Evolutionary conservation across 2,797 vertebrate genomes (phyloP), one percentile per base, ranked within the genome.

Genomic region (Oreochromis mossambicus): DNA sequence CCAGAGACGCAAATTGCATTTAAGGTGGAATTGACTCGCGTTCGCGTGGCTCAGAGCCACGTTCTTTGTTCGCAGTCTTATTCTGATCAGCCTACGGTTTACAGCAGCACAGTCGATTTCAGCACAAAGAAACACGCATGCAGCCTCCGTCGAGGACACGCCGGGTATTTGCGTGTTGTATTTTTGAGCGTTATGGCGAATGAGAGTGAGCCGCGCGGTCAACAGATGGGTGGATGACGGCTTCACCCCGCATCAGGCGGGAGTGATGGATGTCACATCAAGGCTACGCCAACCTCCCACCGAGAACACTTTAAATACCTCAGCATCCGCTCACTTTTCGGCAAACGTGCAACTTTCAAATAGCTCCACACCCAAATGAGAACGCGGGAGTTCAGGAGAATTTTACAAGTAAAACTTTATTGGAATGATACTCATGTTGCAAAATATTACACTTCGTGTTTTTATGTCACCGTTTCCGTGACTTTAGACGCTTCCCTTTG

Each of bases 401-500:
- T 96, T 95, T 93, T 94, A 95, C 93, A 95, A 96, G 94, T 96
- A 96, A 96, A 96, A 96, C 95, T 96, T 95, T 96, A 96, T 96
- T 96, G 95, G 95, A 96, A 96, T 95, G 95, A 96, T 94, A 94
- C 89, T 95, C 91, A 95, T 94, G 94, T 96, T 95, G 95, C 93
- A 96, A 96, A 96, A 96, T 95, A 95, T 95, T 94, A 95, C 95
- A 95, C 92, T 92, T 93, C 52, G 87, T 92, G 89, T 94, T 90
- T 90, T 88, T 85, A 84, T 87, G 92, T 94, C 92, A 92, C 88
- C 90, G 66, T 76, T 92, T 79, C 81, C 54, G 87, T 91, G 92
- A 94, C 90, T 90, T 87, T 83, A 80, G 88, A 91, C 81, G 86
- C 92, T 92, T 93, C 90, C 92, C 86, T 94, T 94, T 89, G 90